phyloP scores from a whole-genome alignment of 30 jellyfish, hydroid and myxozoan species.

The Aurelia sp. region DNA sequence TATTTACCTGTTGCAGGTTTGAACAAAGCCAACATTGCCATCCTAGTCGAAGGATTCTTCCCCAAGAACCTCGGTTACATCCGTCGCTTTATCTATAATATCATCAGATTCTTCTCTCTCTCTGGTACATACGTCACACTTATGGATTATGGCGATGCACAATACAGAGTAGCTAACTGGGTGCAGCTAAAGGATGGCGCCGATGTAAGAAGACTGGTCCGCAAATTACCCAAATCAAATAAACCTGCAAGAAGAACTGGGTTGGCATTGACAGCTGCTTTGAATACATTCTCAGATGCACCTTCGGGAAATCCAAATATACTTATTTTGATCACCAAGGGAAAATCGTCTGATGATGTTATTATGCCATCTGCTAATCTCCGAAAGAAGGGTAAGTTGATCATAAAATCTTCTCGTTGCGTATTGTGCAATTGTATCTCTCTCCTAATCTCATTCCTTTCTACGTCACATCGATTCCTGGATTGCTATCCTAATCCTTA shows the following conservation, averaged over 20 bases:
- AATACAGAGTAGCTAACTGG: conserved; percentile 75
- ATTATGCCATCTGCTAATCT: conserved; percentile 69
- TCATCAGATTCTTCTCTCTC: conserved; percentile 61
- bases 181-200: conserved; percentile 58
- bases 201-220: conserved; percentile 33
- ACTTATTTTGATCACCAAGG: conserved; percentile 58
- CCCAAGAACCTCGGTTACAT: conserved; percentile 58
- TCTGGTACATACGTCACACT: conserved; percentile 75
- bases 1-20: conserved; percentile 39
- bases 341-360: conserved; percentile 71
- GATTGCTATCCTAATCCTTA: too few relatives aligned
- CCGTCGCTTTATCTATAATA: conserved; percentile 70
- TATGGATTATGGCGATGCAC: conserved; percentile 65
- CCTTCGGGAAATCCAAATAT: conserved; percentile 71
- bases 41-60: conserved; percentile 71
- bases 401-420: too few relatives aligned
- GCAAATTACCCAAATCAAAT: conserved; percentile 52
- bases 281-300: conserved; percentile 58
- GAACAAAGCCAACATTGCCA: conserved; percentile 63
- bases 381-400: conserved; percentile 43
- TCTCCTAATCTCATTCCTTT: too few relatives aligned
- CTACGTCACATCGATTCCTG: too few relatives aligned
- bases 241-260: conserved; percentile 75
- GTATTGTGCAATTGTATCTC: too few relatives aligned
- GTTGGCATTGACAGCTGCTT: conserved; percentile 53